Conservation (phyloP, 2,797 vertebrate genomes). For the Diplodus sargus region DNA sequence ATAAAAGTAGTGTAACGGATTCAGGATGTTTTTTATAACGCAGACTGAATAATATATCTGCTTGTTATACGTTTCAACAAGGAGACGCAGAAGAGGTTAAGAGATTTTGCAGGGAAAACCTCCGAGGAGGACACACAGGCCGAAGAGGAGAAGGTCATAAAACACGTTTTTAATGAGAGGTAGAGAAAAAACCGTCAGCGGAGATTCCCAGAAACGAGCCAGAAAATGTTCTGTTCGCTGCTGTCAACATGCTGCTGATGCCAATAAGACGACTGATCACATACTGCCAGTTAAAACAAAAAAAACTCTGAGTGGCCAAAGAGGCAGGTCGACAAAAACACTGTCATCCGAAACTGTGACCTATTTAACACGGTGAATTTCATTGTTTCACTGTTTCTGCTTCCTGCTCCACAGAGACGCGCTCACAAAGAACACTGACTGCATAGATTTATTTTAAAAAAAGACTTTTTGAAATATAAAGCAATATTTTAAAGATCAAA, state of each 20-base stretch:
- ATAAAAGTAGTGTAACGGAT: too few relatives aligned
- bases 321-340: too few relatives aligned
- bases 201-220: background rate
- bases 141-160: background rate
- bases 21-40: too few relatives aligned
- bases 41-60: background rate
- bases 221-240: background rate
- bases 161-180: background rate
- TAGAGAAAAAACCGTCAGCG: background rate
- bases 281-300: too few relatives aligned
- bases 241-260: background rate
- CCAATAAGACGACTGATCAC: background rate
- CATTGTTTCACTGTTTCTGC: background rate
- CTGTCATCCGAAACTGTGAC: too few relatives aligned
- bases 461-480: background rate
- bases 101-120: background rate
- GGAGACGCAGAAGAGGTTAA: background rate
- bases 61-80: background rate
- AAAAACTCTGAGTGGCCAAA: too few relatives aligned
- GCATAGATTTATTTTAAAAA: slow-evolving; percentile 5
- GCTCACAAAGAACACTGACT: slow-evolving; percentile 3
- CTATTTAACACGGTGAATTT: slow-evolving; percentile 8
- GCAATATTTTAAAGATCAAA: slow-evolving; percentile 1
- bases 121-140: background rate
- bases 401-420: slow-evolving; percentile 13